Conservation (phyloP, 1,140 invertebrate genomes). For the Caligus rogercresseyi region DNA sequence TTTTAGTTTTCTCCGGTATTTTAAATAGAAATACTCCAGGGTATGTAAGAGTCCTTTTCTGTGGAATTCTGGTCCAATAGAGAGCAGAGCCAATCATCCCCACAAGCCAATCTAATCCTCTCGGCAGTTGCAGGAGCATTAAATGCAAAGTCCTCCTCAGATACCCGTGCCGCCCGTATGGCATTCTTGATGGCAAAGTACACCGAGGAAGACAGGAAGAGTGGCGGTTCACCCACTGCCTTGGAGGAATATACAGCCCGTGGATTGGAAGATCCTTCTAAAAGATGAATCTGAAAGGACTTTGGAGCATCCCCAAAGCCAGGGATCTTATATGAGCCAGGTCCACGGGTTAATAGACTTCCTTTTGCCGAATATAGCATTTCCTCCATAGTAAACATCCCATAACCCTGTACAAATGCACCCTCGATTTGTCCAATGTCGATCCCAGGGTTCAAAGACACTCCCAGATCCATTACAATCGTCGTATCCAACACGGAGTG, state of each 20-base stretch:
- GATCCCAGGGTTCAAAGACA: constrained; percentile 13
- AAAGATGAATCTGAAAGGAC: constrained; percentile 76
- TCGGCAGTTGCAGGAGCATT: constrained; percentile 74
- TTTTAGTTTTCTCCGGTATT: no score
- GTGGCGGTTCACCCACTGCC: constrained; percentile 83
- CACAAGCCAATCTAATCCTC: constrained; percentile 42
- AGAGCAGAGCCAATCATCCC: no score
- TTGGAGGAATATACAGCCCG: constrained; percentile 85
- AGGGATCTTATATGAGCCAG: constrained; percentile 82
- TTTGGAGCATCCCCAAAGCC: constrained; percentile 31
- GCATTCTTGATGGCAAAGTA: constrained; percentile 82
- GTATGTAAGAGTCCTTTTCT: no score
- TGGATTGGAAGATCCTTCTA: constrained; percentile 66
- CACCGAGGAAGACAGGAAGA: constrained; percentile 65
- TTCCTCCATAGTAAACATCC: constrained; percentile 31
- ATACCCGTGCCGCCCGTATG: constrained; percentile 49
- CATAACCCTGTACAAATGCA: constrained; percentile 13
- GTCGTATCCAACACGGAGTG: constrained; percentile 40
- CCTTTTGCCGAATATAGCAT: constrained; percentile 46
- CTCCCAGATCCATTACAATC: constrained; percentile 13
- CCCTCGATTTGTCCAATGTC: constrained; percentile 16
- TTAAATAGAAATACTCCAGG: no score
- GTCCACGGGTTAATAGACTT: constrained; percentile 58
- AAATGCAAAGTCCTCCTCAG: constrained; percentile 43
- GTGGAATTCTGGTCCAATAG: no score